Conservation (phyloP, 2,888 invertebrate genomes). For the Callosobruchus maculatus region DNA sequence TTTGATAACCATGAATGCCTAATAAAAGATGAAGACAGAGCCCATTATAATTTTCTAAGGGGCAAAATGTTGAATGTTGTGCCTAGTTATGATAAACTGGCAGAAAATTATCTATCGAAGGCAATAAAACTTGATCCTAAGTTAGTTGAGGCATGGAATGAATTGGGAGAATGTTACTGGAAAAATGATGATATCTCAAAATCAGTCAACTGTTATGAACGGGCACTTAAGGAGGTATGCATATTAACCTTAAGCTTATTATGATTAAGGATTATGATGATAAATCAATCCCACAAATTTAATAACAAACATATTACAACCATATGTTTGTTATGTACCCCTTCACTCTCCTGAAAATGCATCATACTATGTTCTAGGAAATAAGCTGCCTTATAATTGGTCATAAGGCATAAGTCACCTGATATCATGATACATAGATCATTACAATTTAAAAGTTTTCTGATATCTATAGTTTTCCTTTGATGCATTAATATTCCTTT, state of each 20-base stretch:
- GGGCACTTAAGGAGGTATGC: conserved; percentile 66
- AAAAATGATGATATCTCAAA: conserved; percentile 77
- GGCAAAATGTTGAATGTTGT: conserved; percentile 73
- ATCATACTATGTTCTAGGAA: too few species aligned
- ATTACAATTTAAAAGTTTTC: too few species aligned
- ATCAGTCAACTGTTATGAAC: conserved; percentile 79
- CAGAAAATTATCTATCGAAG: conserved; percentile 73
- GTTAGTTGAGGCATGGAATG: conserved; percentile 81
- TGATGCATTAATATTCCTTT: too few species aligned
- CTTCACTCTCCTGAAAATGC: too few species aligned
- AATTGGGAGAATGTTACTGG: conserved; percentile 86
- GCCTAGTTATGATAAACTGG: conserved; percentile 63
- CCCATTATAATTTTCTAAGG: conserved; percentile 62
- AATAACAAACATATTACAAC: too few species aligned
- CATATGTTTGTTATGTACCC: too few species aligned
- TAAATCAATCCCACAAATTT: too few species aligned
- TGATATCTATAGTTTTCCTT: too few species aligned
- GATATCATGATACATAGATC: too few species aligned
- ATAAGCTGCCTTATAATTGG: too few species aligned
- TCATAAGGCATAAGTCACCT: too few species aligned
- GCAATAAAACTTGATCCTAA: conserved; percentile 82
- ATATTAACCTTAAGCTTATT: not conserved
- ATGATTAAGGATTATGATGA: too few species aligned
- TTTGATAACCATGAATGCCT: conserved; percentile 66
- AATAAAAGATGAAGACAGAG: conserved; percentile 27